Percentiles rank a stretch among this genome's conserved stretches.
phyloP scores from a whole-genome alignment of 2,113 vertebrate genomes.

The Pimephales promelas region DNA sequence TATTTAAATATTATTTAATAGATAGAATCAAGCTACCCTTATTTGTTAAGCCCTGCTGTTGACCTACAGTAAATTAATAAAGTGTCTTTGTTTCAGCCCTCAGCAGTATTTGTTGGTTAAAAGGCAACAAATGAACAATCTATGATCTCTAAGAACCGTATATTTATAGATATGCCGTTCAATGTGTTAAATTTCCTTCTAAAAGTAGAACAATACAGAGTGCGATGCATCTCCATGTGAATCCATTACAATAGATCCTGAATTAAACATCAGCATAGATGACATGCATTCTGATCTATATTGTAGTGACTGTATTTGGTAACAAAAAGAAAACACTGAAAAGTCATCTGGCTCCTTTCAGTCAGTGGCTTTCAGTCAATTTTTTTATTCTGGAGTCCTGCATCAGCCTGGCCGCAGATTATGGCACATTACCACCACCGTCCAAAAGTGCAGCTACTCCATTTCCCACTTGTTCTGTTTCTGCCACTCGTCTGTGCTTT shows the following conservation, averaged over 20 bases:
- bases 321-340: not conserved
- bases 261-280: not conserved
- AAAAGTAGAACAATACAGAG: not conserved
- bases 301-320: conserved; percentile 1
- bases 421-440: conserved; percentile 32
- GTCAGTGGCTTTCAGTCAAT: not conserved
- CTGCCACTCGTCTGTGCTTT: not conserved
- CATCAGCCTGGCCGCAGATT: too few species aligned
- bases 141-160: not conserved
- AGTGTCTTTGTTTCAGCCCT: not conserved
- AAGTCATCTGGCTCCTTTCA: not conserved
- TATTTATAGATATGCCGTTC: not conserved
- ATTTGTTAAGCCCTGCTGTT: not conserved
- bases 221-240: not conserved
- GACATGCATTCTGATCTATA: not conserved
- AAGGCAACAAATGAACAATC: not conserved
- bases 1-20: not conserved
- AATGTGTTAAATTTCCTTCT: not conserved
- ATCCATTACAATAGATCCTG: not conserved
- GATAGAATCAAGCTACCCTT: not conserved
- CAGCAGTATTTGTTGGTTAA: not conserved
- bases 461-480: conserved; percentile 25
- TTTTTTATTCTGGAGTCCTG: conserved; percentile 1
- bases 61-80: not conserved
- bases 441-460: conserved; percentile 32